A percentile compares a stretch with the other conserved stretches of the same genome.
Evolutionary conservation across 2,797 vertebrate species (phyloP).

Genomic region (Notolabrus celidotus): DNA sequence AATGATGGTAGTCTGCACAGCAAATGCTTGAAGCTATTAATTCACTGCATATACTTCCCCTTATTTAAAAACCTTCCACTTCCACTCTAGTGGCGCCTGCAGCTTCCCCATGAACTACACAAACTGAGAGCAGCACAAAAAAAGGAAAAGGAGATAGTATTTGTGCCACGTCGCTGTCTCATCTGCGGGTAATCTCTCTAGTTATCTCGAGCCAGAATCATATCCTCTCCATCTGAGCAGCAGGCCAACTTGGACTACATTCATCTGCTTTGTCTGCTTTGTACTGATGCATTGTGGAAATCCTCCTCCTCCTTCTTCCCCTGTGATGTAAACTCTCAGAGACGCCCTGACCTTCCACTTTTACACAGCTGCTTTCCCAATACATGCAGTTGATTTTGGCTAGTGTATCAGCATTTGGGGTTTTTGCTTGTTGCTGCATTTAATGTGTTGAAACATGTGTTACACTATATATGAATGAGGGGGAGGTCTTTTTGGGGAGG

Average conservation of each 20-base stretch:
- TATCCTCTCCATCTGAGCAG: conserved; percentile 56
- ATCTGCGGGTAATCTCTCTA: conserved; percentile 44
- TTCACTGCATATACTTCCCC: conserved; percentile 31
- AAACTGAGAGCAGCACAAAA: neutral
- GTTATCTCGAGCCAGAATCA: conserved; percentile 50
- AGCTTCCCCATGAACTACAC: conserved; percentile 25
- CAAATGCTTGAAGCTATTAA: conserved; percentile 19
- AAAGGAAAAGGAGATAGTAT: neutral
- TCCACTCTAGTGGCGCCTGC: conserved; percentile 12
- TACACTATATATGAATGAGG: neutral
- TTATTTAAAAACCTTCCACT: conserved; percentile 14
- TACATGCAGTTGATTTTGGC: neutral
- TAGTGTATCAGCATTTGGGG: neutral
- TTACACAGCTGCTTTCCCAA: conserved; percentile 1
- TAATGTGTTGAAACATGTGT: neutral
- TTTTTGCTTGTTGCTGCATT: neutral
- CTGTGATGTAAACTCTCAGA: neutral
- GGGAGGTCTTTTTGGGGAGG: conserved; percentile 12
- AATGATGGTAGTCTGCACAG: conserved; percentile 21
- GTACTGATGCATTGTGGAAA: conserved; percentile 11
- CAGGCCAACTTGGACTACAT: conserved; percentile 28
- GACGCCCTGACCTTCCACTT: conserved; percentile 15
- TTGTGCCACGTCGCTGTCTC: conserved; percentile 47
- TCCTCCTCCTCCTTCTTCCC: conserved; percentile 8
- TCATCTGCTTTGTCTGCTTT: conserved; percentile 26